Evolutionary conservation across 1,140 invertebrate genomes (phyloP).

Genomic region (Leptopilina boulardi): DNA sequence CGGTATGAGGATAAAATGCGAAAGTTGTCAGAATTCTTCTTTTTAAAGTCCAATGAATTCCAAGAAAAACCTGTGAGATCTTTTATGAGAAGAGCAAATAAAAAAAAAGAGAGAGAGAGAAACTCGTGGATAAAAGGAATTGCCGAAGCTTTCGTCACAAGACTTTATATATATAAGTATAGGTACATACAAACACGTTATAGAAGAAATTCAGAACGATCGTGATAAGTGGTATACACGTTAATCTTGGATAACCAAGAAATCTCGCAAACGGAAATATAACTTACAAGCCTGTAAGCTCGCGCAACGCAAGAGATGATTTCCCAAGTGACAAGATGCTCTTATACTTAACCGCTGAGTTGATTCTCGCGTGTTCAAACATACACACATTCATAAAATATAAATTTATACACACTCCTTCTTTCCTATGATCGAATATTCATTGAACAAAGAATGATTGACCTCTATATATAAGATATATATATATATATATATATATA

Average conservation of each 20-base stretch:
- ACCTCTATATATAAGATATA: neutral
- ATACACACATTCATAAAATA: constrained; percentile 34
- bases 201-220: constrained; percentile 27
- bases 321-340: constrained; percentile 63
- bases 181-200: neutral
- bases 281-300: constrained; percentile 54
- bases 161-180: neutral
- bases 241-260: constrained; percentile 43
- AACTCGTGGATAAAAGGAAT: constrained; percentile 7
- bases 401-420: neutral
- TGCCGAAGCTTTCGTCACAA: constrained; percentile 1
- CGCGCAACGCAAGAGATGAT: constrained; percentile 63
- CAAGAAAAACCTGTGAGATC: neutral
- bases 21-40: neutral
- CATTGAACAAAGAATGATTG: neutral
- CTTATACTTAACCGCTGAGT: constrained; percentile 59
- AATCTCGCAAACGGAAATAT: constrained; percentile 54
- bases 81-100: constrained; percentile 9
- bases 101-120: too few species aligned
- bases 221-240: constrained; percentile 31
- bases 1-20: neutral
- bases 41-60: neutral
- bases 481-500: too few species aligned
- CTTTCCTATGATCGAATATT: neutral
- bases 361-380: constrained; percentile 49